Conservation (phyloP, 2,113 vertebrate genomes). For the Octodon degus region DNA sequence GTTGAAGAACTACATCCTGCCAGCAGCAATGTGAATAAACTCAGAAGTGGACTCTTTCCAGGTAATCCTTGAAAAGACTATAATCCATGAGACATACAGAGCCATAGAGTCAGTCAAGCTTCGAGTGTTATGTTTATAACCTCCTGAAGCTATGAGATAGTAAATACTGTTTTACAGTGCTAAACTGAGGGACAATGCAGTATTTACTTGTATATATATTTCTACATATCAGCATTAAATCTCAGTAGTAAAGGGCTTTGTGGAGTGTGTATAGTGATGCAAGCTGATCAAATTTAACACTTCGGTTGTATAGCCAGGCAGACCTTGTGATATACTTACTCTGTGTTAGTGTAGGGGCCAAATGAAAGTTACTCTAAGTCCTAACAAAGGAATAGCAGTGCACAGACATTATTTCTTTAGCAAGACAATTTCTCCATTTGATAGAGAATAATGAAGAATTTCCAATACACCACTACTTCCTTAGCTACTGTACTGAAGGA, state of each 20-base stretch:
- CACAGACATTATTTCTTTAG: neutral
- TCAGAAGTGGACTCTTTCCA: neutral
- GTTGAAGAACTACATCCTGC: neutral
- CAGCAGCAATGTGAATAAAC: neutral
- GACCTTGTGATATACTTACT: neutral
- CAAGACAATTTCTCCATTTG: neutral
- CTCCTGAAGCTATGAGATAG: neutral
- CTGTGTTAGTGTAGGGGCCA: neutral
- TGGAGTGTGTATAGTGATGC: no score
- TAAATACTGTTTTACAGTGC: neutral
- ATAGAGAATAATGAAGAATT: neutral
- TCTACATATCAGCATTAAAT: no score
- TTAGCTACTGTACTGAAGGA: neutral
- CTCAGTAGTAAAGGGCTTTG: neutral
- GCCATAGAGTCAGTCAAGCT: neutral
- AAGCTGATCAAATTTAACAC: neutral
- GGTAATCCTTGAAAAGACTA: neutral
- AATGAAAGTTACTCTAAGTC: neutral
- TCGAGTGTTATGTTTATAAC: neutral
- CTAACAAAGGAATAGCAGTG: neutral
- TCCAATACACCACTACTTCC: neutral
- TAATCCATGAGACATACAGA: neutral
- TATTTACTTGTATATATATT: no score
- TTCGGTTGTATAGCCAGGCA: neutral
- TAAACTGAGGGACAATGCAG: no score